Percentiles rank a stretch among this genome's conserved stretches.
These are phyloP conservation scores for Campoplex nolae DNA, from an alignment of 2,888 invertebrate species.

Conservation along the genomic window DNA sequence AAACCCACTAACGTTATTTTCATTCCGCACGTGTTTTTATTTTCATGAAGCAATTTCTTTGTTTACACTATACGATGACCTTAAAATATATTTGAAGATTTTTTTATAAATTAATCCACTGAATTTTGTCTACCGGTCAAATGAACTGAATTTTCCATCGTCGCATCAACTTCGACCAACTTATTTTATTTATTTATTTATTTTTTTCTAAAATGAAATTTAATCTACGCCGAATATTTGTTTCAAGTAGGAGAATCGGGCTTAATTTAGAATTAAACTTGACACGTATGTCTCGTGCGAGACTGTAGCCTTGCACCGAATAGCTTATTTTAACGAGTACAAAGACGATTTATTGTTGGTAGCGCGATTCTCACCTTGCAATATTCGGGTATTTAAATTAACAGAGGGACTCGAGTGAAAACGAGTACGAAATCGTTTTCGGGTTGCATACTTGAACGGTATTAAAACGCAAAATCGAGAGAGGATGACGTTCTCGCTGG, in stretches of 20 bases:
- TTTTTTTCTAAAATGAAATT: background rate
- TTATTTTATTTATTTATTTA: no score
- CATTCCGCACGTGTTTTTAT: background rate
- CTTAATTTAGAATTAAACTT: conserved; percentile 16
- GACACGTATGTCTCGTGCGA: background rate
- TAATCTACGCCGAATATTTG: background rate
- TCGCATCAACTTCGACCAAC: background rate
- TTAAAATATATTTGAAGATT: background rate
- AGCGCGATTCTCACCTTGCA: conserved; percentile 12
- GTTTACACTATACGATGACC: background rate
- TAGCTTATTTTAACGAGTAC: background rate
- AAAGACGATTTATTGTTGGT: background rate
- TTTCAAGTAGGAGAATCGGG: background rate
- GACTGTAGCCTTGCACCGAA: conserved; percentile 13
- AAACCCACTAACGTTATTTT: background rate
- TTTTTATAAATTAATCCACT: background rate
- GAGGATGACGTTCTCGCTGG: conserved; percentile 2
- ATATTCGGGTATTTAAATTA: background rate
- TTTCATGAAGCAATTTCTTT: background rate
- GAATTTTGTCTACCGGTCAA: background rate
- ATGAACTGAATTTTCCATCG: background rate
- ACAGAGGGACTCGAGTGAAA: background rate
- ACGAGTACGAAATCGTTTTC: background rate
- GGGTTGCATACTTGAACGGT: background rate
- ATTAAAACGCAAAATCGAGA: background rate